Evolutionary conservation across 2,113 vertebrate species (phyloP).

Genomic region (Geococcyx californianus): DNA sequence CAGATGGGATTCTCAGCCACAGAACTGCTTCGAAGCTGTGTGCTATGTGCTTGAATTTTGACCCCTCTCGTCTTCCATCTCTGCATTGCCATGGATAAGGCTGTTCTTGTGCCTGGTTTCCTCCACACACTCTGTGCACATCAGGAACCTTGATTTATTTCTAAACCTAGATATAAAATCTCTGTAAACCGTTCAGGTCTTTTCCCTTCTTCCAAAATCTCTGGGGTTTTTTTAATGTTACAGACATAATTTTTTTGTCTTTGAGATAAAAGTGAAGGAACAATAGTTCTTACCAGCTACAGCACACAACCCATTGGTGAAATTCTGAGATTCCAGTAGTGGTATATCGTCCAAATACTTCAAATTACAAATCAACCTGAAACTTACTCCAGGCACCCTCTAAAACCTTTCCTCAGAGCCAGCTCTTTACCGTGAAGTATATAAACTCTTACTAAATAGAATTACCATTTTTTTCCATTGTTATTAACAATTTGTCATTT

Average conservation of each 20-base stretch:
- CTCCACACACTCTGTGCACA: background rate
- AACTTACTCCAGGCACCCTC: background rate
- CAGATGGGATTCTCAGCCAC: background rate
- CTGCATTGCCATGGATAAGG: background rate
- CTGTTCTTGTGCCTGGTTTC: background rate
- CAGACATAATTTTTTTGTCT: background rate
- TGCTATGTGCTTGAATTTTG: background rate
- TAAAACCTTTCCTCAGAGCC: background rate
- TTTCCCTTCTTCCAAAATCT: background rate
- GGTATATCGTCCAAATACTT: background rate
- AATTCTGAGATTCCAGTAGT: background rate
- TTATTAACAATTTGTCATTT: slow-evolving; percentile 32
- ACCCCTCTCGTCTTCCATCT: background rate
- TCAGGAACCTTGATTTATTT: slow-evolving; percentile 18
- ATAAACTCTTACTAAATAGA: slow-evolving; percentile 14
- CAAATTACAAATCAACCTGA: background rate
- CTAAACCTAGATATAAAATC: background rate
- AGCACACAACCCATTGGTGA: background rate
- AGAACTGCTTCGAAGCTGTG: background rate
- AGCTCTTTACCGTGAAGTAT: background rate
- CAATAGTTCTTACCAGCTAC: background rate
- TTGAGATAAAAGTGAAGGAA: background rate
- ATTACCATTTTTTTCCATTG: background rate
- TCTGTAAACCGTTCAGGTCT: background rate
- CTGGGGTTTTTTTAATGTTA: background rate